Percentiles rank a stretch among this genome's conserved stretches.
Conservation (phyloP, 1,140 invertebrate species). For the Magallana ariakensis region DNA sequence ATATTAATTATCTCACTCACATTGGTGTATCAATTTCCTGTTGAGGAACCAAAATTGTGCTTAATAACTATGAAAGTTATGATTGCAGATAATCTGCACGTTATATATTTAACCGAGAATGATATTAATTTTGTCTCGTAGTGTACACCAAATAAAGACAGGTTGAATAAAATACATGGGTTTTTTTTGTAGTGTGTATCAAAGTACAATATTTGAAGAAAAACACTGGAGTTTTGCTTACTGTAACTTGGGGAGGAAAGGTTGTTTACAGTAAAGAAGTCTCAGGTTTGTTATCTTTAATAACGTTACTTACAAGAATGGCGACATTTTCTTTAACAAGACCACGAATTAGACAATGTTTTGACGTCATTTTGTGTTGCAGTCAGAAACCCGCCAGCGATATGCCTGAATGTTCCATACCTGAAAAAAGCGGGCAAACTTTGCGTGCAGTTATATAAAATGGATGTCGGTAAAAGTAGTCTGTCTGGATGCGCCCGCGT, state of each 20-base stretch:
- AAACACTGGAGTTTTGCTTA: neutral
- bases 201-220: constrained; percentile 9
- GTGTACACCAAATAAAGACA: too few species aligned
- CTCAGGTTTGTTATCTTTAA: neutral
- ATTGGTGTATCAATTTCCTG: too few species aligned
- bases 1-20: too few species aligned
- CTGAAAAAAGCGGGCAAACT: neutral
- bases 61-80: too few species aligned
- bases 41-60: too few species aligned
- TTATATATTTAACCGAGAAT: too few species aligned
- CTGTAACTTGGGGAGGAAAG: constrained; percentile 8
- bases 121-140: too few species aligned
- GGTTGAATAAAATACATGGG: too few species aligned
- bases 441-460: constrained; percentile 9
- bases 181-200: neutral
- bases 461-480: constrained; percentile 1
- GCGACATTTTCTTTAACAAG: neutral
- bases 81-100: too few species aligned
- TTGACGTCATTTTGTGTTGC: neutral
- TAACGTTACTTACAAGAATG: neutral
- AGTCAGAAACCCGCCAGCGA: neutral
- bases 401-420: neutral
- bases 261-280: neutral
- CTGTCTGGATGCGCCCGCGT: constrained; percentile 4
- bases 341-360: neutral